phyloP scores from a whole-genome alignment of 1,140 invertebrate species.

The Limonius californicus region DNA sequence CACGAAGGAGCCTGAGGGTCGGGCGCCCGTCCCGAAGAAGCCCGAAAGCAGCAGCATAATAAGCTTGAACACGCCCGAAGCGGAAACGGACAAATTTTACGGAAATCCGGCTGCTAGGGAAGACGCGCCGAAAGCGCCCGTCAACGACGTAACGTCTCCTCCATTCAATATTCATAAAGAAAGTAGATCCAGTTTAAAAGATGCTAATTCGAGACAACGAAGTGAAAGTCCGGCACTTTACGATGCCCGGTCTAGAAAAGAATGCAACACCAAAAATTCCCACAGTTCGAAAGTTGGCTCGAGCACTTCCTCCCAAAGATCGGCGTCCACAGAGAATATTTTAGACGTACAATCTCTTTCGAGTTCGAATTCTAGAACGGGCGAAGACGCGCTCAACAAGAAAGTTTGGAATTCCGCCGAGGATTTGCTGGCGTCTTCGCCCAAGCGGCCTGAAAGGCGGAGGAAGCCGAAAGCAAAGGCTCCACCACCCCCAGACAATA shows the following conservation, averaged over 20 bases:
- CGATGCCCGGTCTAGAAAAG: neutral
- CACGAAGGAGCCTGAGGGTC: slow-evolving; percentile 32
- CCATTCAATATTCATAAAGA: slow-evolving; percentile 2
- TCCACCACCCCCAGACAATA: slow-evolving; percentile 28
- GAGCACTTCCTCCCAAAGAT: slow-evolving; percentile 20
- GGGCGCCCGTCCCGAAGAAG: neutral
- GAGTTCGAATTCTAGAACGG: neutral
- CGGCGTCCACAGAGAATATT: slow-evolving; percentile 33
- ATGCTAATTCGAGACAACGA: slow-evolving; percentile 29
- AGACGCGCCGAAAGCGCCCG: neutral
- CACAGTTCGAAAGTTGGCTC: slow-evolving; percentile 22
- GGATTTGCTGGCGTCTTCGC: slow-evolving; percentile 35
- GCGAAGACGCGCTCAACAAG: neutral
- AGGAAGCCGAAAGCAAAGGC: slow-evolving; percentile 36
- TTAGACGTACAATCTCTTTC: slow-evolving; percentile 15
- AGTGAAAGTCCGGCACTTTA: slow-evolving; percentile 21
- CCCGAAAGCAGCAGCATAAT: slow-evolving; percentile 37
- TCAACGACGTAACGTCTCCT: neutral
- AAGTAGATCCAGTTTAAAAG: slow-evolving; percentile 13
- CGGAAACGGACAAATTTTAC: neutral
- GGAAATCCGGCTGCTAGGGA: neutral
- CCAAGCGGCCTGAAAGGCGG: slow-evolving; percentile 39
- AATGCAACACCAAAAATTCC: neutral
- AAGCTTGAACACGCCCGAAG: slow-evolving; percentile 42
- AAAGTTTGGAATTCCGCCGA: slow-evolving; percentile 44